Evolutionary conservation across 2,797 vertebrate genomes (phyloP).

Genomic region (Sebastes iracundus): DNA sequence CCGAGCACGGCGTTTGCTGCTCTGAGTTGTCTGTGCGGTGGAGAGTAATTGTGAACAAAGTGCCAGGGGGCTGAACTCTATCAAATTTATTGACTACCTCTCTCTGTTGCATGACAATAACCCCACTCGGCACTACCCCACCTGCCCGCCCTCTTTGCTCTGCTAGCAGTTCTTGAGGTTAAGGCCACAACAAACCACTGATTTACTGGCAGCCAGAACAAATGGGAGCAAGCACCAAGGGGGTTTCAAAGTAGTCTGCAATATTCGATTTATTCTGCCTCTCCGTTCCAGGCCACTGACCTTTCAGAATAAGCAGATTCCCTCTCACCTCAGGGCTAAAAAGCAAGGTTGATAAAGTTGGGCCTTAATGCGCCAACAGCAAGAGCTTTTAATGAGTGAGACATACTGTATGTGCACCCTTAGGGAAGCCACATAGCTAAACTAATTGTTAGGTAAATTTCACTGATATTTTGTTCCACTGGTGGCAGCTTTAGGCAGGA

Average conservation of each 20-base stretch:
- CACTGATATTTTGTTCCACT: slow-evolving; percentile 59
- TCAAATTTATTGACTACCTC: slow-evolving; percentile 71
- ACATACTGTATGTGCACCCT: slow-evolving; percentile 24
- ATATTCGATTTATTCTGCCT: slow-evolving; percentile 73
- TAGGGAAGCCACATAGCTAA: slow-evolving; percentile 37
- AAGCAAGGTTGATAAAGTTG: slow-evolving; percentile 57
- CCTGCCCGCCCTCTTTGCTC: slow-evolving; percentile 62
- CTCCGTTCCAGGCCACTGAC: slow-evolving; percentile 65
- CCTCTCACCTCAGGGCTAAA: slow-evolving; percentile 61
- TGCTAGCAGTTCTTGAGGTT: slow-evolving; percentile 67
- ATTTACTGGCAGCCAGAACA: slow-evolving; percentile 72
- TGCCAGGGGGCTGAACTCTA: slow-evolving; percentile 63
- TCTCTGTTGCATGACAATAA: slow-evolving; percentile 65
- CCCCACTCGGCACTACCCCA: slow-evolving; percentile 34
- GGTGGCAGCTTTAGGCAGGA: slow-evolving; percentile 24
- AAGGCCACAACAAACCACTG: slow-evolving; percentile 71
- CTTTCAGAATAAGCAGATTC: slow-evolving; percentile 74
- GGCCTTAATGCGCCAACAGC: slow-evolving; percentile 28
- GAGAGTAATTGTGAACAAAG: slow-evolving; percentile 64
- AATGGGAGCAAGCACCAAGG: slow-evolving; percentile 62
- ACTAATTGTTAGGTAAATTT: slow-evolving; percentile 74
- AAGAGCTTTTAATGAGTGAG: slow-evolving; percentile 55
- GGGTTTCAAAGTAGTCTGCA: slow-evolving; percentile 64
- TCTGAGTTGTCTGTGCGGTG: slow-evolving; percentile 22
- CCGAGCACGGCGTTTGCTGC: not conserved